Conservation (phyloP, 2,888 invertebrate genomes). For the Linnaemya vulpina region DNA sequence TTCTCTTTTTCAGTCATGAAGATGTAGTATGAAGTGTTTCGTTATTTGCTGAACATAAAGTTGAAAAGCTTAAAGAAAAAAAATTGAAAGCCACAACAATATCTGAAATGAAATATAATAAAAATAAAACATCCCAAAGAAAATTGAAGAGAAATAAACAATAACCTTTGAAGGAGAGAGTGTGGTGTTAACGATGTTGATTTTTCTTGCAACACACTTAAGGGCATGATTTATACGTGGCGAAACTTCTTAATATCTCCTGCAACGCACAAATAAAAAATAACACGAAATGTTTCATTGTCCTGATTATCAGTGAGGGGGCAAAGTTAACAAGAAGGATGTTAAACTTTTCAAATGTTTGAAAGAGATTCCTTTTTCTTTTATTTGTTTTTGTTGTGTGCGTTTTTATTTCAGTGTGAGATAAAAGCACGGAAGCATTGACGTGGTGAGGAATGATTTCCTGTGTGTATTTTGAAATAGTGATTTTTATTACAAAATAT, state of each 20-base stretch:
- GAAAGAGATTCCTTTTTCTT: conserved; percentile 31
- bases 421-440: too few species aligned
- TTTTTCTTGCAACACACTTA: conserved; percentile 17
- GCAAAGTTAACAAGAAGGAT: neutral
- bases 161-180: neutral
- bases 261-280: neutral
- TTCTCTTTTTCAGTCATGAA: neutral
- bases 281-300: conserved; percentile 41
- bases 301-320: conserved; percentile 33
- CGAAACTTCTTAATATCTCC: conserved; percentile 29
- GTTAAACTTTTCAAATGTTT: conserved; percentile 35
- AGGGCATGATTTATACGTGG: conserved; percentile 66
- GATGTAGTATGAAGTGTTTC: neutral
- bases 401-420: too few species aligned
- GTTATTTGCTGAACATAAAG: conserved; percentile 16
- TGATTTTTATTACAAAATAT: too few species aligned
- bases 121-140: conserved; percentile 13
- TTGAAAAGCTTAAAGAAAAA: conserved; percentile 54
- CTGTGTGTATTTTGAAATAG: too few species aligned
- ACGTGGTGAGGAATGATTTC: neutral
- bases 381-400: neutral
- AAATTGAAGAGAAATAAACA: neutral
- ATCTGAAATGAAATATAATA: neutral
- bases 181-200: conserved; percentile 8
- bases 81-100: conserved; percentile 43